These are phyloP conservation scores for Drosophila quinaria DNA, from an alignment of 2,888 invertebrate genomes.

Conservation along the genomic window DNA sequence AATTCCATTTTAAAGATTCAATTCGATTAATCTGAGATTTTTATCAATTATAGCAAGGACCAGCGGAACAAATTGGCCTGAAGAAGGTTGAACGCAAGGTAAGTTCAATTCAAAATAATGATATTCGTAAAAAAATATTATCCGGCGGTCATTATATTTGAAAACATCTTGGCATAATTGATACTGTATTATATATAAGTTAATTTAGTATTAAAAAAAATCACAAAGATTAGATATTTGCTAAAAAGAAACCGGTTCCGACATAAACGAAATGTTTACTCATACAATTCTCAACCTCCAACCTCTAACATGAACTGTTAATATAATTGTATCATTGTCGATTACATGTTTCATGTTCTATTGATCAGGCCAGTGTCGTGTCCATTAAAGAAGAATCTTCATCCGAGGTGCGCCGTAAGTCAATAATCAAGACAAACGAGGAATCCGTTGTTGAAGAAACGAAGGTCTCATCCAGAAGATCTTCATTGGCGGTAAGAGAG, in stretches of 20 bases:
- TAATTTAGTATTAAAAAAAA: background rate
- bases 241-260: background rate
- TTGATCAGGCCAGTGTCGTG: conserved; percentile 63
- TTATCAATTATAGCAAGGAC: conserved; percentile 64
- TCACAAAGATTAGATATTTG: background rate
- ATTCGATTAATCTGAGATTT: background rate
- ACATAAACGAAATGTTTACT: background rate
- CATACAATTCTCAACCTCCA: background rate
- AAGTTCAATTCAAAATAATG: conserved; percentile 8
- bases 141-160: background rate
- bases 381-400: conserved; percentile 77
- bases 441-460: conserved; percentile 67
- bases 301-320: background rate
- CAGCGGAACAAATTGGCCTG: conserved; percentile 72
- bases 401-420: conserved; percentile 77
- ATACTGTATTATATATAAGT: background rate
- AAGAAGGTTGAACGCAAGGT: conserved; percentile 82
- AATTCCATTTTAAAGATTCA: background rate
- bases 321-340: conserved; percentile 4
- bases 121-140: background rate
- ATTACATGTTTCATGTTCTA: conserved; percentile 10
- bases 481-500: conserved; percentile 81
- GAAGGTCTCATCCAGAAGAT: conserved; percentile 78
- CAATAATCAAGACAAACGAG: conserved; percentile 68
- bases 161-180: background rate